Evolutionary conservation across 2,888 invertebrate species (phyloP), one percentile per base, ranked within the genome.

Genomic region (Euzetes globulus): DNA sequence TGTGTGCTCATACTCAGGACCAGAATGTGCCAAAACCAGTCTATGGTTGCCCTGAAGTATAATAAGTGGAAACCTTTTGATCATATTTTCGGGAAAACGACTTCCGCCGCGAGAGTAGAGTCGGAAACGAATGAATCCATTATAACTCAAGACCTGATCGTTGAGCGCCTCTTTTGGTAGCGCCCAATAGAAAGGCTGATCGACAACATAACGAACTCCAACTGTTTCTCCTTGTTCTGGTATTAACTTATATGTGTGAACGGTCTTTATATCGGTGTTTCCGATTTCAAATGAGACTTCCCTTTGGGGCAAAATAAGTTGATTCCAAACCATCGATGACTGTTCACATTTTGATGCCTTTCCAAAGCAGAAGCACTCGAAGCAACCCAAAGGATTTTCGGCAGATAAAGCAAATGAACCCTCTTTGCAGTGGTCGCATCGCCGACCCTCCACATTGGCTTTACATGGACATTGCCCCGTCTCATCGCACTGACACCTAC

Each of bases 301-400:
- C 33, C 81, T 79, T 60, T 81, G 81, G 17, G 83, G 83, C 72
- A 82, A 79, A 27, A 82, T 80, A 74, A 83, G 78, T 83, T 83
- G 78, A 33, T 22, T 75, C 88, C 96, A 92, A 0, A 90, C 88
- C 76, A 91, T 88, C 33, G 87, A 87, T 0, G 93, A 91, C 82
- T 94, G 92, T 47, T 86, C 85, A 82, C 97, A 98, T 73, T 86
- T 86, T 4, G 88, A 86, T 71, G 91, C 90, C 80, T 94, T 87
- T 0, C 91, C 92, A 84, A 97, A 99, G 84, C 98, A 99, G 86
- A 95, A 98, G 83, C 98, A 99, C 76, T 90, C 88, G 0, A 93
- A 93, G 83, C 98, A 99, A 9, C 98, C 98, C 73, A 87, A 87
- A 1, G 90, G 88, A 83, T 91, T 93, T 63, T 88, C 87, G 0